phyloP scores from a whole-genome alignment of 2,888 invertebrate species.

The Epistrophella euchroma region DNA sequence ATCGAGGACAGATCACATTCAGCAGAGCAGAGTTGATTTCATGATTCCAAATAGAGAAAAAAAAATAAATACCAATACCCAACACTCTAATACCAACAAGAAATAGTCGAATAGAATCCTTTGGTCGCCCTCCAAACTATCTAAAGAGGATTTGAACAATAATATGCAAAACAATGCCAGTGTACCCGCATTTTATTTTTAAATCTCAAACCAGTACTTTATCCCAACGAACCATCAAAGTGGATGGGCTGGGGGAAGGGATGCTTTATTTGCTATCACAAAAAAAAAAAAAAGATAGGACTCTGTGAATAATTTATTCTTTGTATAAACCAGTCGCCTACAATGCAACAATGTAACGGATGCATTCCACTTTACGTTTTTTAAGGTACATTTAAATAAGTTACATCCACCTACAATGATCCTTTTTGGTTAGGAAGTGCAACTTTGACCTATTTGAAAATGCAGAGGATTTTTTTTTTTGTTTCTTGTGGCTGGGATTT shows the following conservation, averaged over 20 bases:
- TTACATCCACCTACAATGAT: conserved; percentile 71
- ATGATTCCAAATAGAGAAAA: conserved; percentile 14
- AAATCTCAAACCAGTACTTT: conserved; percentile 41
- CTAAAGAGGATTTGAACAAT: conserved; percentile 57
- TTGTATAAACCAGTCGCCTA: conserved; percentile 46
- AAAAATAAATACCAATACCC: not conserved
- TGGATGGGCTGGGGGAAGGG: not conserved
- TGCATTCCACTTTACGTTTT: conserved; percentile 52
- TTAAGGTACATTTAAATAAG: conserved; percentile 56
- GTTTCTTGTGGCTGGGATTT: conserved; percentile 16
- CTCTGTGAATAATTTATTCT: conserved; percentile 61
- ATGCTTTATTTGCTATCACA: conserved; percentile 8
- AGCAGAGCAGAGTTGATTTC: conserved; percentile 25
- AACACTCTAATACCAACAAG: not conserved
- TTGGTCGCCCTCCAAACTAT: conserved; percentile 44
- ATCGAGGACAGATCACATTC: conserved; percentile 47
- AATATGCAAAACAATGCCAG: conserved; percentile 60
- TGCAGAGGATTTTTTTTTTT: conserved; percentile 27
- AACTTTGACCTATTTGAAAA: conserved; percentile 69
- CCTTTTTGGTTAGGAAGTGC: conserved; percentile 61
- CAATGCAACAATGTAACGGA: conserved; percentile 59
- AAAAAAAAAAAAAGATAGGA: conserved; percentile 16
- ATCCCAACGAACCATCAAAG: conserved; percentile 6
- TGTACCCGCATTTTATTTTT: conserved; percentile 51
- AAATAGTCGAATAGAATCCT: conserved; percentile 12